These are phyloP conservation scores for Cloeon dipterum DNA, from an alignment of 2,888 invertebrate genomes.

Conservation along the genomic window DNA sequence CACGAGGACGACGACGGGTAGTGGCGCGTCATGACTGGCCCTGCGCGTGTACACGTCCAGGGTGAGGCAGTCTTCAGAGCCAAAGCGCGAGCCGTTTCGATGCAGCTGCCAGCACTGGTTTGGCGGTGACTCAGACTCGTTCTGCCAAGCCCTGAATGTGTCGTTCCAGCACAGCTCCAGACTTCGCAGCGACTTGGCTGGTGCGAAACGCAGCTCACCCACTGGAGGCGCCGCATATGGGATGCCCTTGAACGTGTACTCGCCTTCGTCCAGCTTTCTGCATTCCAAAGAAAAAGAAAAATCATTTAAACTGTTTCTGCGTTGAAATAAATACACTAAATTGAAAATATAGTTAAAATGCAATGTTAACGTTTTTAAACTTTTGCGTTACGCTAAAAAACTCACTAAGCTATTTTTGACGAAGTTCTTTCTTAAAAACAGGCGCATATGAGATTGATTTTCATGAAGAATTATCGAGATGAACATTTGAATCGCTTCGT, in stretches of 20 bases:
- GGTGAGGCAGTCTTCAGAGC: constrained; percentile 60
- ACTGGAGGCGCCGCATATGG: constrained; percentile 58
- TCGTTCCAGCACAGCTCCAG: constrained; percentile 60
- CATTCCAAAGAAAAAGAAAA: no score
- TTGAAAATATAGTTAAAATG: no score
- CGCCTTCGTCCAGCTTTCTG: constrained; percentile 49
- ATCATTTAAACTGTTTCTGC: no score
- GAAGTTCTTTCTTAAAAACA: no score
- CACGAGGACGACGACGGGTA: constrained; percentile 63
- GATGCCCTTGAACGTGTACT: constrained; percentile 58
- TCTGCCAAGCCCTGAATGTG: constrained; percentile 36
- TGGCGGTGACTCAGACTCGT: constrained; percentile 26
- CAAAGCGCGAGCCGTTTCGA: constrained; percentile 37
- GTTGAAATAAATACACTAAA: no score
- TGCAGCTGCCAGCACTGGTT: constrained; percentile 39
- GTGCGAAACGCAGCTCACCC: constrained; percentile 40
- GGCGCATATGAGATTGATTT: no score
- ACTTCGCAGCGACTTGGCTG: constrained; percentile 38
- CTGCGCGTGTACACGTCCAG: constrained; percentile 64
- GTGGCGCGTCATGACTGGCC: constrained; percentile 47
- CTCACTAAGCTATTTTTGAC: no score
- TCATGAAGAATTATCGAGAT: no score
- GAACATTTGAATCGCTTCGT: no score
- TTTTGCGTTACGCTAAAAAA: no score
- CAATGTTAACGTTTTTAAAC: no score